Evolutionary conservation across 2,888 invertebrate genomes (phyloP), one percentile per base, ranked within the genome.

Genomic region (Chymomyza fuscimana): DNA sequence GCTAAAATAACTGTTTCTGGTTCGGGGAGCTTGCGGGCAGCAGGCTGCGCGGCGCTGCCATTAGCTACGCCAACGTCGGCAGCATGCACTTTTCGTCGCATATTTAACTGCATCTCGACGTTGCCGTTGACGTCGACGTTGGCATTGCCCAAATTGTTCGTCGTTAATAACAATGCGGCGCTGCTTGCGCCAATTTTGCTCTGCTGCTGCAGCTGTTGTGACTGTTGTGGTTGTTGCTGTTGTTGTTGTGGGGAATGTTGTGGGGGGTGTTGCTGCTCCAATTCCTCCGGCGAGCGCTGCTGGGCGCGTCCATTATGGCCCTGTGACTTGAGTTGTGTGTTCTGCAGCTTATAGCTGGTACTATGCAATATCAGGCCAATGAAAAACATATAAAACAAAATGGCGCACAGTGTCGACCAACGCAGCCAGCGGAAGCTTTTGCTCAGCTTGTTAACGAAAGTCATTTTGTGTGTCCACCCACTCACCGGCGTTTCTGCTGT

Each of bases 391-490:
- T 94, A 94, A 86, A 93, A 93, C 79, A 94, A 89, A 80, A 93
- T 90, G 71, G 93, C 93, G 74, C 93, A 92, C 65, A 92, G 90
- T 77, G 93, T 93, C 22, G 94, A 93, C 93, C 93, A 94, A 74
- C 93, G 91, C 65, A 91, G 79, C 88, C 91, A 89, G 74, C 89
- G 89, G 69, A 90, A 85, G 79, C 86, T 87, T 81, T 90, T 90
- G 80, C 89, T 88, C 80, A 90, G 82, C 85, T 91, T 91, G 81
- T 88, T 90, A 79, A 90, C 81, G 78, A 90, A 86, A 78, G 89
- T 88, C 89, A 90, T 90, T 82, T 77, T 89, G 74, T 32, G 83
- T 79, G 75, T 75, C 69, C 71, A 71, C 73, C 71, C 67, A 70
- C 62, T 52, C 67, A 54, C 40, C 65, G 63, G 60, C 66, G 29